Evolutionary conservation across 1,140 invertebrate genomes (phyloP), one percentile per base, ranked within the genome.

Genomic region (Drosophila pandora): DNA sequence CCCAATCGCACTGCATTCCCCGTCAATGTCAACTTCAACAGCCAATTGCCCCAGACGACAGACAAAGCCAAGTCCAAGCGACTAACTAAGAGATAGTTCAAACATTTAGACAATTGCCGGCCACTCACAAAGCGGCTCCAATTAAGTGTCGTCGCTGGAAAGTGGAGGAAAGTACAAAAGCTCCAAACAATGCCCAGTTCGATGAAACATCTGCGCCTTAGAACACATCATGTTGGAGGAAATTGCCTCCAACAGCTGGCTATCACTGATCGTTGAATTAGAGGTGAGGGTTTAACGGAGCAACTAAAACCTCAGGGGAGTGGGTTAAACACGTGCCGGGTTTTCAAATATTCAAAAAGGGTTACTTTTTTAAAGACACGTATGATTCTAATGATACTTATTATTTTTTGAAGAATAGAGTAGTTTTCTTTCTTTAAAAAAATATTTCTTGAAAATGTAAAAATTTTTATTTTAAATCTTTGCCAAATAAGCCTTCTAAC

Each of bases 21-120:
- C 45, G 69, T 73, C 70, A 73, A 73, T 73, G 70, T 73, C 70
- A 73, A 73, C 63, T 73, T n/a, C 50, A 17, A 74, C 52, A 43
- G 32, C n/a, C 59, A 74, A 74, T 64, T 74, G 69, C 12, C 37
- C 32, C 17, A 17, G 17, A 17, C 17, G 17, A 17, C 17, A 47
- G 52, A 13, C 71, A 74, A 74, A 52, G 70, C 67, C 68, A 50
- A 73, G 70, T 72, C 25, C 23, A 49, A 52, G 50, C 25, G 50
- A 68, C 65, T 69, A 69, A 69, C 65, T 68, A 60, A 61, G 17
- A 12, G 39, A 2, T 23, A 39, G 56, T 72, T 72, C 59, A 73
- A 39, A 63, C 82, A 84, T 54, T 60, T 63, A 37, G 57, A 81
- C 82, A 84, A 80, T 85, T 76, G 80, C 53, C 56, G 50, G 3